These are phyloP conservation scores for Sphaerophoria rueppellii DNA, from an alignment of 2,888 invertebrate species.

Conservation along the genomic window DNA sequence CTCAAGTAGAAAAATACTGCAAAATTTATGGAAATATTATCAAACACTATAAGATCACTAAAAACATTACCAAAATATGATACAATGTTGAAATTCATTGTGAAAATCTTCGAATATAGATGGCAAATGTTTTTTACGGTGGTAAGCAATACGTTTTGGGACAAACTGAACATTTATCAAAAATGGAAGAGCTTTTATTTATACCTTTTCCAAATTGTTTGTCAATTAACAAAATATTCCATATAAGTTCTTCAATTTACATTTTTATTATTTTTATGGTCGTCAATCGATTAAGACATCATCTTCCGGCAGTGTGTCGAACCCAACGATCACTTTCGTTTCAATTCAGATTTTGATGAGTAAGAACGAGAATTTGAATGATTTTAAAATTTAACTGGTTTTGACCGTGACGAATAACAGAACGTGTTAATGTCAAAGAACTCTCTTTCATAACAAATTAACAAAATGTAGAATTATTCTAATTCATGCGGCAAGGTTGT, in stretches of 20 bases:
- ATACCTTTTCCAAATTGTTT: conserved; percentile 42
- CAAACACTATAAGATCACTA: too few species aligned
- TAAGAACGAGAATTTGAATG: background rate
- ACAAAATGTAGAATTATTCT: background rate
- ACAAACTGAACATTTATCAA: conserved; percentile 33
- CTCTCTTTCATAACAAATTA: conserved; percentile 19
- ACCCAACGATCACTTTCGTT: conserved; percentile 9
- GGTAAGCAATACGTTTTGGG: too few species aligned
- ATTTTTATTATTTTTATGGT: background rate
- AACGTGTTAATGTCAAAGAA: conserved; percentile 37
- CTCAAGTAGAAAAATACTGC: conserved; percentile 22
- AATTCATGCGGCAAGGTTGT: background rate
- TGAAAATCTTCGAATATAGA: background rate
- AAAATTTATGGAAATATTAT: background rate
- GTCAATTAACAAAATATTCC: background rate
- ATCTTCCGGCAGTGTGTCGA: conserved; percentile 13
- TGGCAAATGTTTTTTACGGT: conserved; percentile 12
- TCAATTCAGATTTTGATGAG: conserved; percentile 7
- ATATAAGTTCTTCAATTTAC: conserved; percentile 3
- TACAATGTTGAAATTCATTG: conserved; percentile 31
- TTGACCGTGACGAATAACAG: background rate
- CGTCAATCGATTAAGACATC: conserved; percentile 1
- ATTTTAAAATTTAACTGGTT: background rate
- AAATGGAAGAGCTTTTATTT: conserved; percentile 48
- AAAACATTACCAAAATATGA: conserved; percentile 31